These are phyloP conservation scores for Molossus molossus DNA, from an alignment of 2,797 vertebrate genomes.

Conservation along the genomic window DNA sequence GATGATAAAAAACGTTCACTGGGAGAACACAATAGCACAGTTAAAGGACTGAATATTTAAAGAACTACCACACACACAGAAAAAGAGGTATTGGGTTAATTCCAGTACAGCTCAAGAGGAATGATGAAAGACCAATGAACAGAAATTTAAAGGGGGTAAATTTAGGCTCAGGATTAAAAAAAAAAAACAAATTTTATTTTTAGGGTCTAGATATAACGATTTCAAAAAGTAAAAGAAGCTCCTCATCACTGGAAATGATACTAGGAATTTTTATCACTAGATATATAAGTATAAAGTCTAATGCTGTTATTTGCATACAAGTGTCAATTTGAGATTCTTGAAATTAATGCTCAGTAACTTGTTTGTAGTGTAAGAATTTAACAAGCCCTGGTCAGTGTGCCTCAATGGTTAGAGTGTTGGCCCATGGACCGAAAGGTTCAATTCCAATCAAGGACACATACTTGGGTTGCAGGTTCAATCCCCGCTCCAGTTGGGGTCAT, in stretches of 20 bases:
- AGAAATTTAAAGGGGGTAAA: constrained; percentile 41
- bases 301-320: neutral
- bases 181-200: neutral
- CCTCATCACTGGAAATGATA: neutral
- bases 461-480: too few relatives aligned
- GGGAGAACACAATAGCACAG: neutral
- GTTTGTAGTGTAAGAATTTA: constrained; percentile 44
- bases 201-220: constrained; percentile 19
- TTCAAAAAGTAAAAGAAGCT: constrained; percentile 29
- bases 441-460: too few relatives aligned
- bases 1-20: neutral
- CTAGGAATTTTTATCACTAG: neutral
- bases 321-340: neutral
- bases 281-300: neutral
- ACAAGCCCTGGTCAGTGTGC: neutral
- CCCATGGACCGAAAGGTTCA: too few relatives aligned
- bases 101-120: neutral
- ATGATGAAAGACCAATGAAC: neutral
- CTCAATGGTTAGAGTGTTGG: too few relatives aligned
- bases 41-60: constrained; percentile 32
- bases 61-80: neutral
- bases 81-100: neutral
- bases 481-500: too few relatives aligned
- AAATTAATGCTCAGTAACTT: constrained; percentile 37
- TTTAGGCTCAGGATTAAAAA: neutral